Evolutionary conservation across 2,797 vertebrate genomes (phyloP).

Genomic region (Sus cebifrons): DNA sequence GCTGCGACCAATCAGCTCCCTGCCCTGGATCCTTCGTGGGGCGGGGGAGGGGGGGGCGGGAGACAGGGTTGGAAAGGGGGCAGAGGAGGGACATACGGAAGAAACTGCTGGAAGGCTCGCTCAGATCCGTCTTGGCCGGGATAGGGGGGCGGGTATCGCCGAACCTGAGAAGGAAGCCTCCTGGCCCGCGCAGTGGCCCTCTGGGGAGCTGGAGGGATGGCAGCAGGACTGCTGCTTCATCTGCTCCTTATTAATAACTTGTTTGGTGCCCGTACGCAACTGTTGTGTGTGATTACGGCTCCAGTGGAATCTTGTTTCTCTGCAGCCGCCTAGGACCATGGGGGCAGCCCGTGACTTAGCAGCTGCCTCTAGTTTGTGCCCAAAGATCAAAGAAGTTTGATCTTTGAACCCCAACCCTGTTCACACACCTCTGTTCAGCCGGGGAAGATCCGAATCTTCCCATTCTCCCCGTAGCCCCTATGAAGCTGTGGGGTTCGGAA

Average conservation of each 20-base stretch:
- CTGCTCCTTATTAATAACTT: slow-evolving; percentile 83
- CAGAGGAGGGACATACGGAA: slow-evolving; percentile 62
- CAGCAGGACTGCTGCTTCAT: slow-evolving; percentile 69
- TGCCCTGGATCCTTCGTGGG: slow-evolving; percentile 72
- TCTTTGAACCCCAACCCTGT: slow-evolving; percentile 71
- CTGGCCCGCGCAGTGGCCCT: background rate
- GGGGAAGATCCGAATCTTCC: background rate
- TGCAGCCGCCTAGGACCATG: background rate
- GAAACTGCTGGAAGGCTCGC: slow-evolving; percentile 74
- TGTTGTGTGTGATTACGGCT: slow-evolving; percentile 68
- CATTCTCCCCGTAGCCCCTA: background rate
- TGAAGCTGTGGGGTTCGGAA: background rate
- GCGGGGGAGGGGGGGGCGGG: slow-evolving; percentile 54
- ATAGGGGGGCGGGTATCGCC: background rate
- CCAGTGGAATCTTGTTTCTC: slow-evolving; percentile 33
- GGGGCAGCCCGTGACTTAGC: slow-evolving; percentile 73
- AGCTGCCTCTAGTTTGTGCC: slow-evolving; percentile 72
- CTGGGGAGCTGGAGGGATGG: slow-evolving; percentile 46
- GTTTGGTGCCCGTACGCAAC: slow-evolving; percentile 69
- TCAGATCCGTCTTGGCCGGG: background rate
- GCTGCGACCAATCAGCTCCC: slow-evolving; percentile 81
- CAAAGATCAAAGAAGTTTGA: slow-evolving; percentile 77
- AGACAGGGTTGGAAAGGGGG: background rate
- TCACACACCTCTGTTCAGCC: slow-evolving; percentile 12
- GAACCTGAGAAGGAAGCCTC: slow-evolving; percentile 30